Evolutionary conservation across 2,888 invertebrate genomes (phyloP), one percentile per base, ranked within the genome.

Genomic region (Sinotaia quadrata): DNA sequence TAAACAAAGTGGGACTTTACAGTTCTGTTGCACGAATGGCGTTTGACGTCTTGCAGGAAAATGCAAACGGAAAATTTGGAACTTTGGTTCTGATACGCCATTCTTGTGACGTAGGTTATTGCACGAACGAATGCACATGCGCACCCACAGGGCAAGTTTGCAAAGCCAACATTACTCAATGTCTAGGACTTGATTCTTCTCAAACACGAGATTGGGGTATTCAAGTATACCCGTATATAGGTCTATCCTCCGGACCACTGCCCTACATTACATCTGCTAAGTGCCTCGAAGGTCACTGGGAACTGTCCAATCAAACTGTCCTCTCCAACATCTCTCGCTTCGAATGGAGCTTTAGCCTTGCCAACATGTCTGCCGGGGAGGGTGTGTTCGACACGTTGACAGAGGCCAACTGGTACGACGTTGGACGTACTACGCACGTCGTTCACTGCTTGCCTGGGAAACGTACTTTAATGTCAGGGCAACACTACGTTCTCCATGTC

Each of bases 311-410:
- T 8, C 18, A 56, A 4, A 18, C 15, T 7, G 15, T 31, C 18
- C 21, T 47, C 12, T 34, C 27, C 37, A 56, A 59, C 18, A 51
- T 76, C 15, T 59, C 57, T 27, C 36, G 78, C 47, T 76, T 66
- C 63, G 77, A 80, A 56, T 78, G 75, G 73, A 76, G 72, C 49
- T 73, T 75, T 31, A 77, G 80, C 7, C 44, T 75, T 2, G 56
- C 63, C 44, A 67, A 58, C 31, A 34, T 57, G n/a, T 29, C 58
- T 3, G 27, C 51, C 41, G 80, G 78, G 2, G 72, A 72, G 15
- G 75, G 74, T 5, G 58, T 80, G 12, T 75, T 75, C 47, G 68
- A 75, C 52, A 18, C 60, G 10, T n/a, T 27, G 44, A 37, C 21
- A 18, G 77, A 76, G 44, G 29, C 60, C 29, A 63, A 68, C 1